phyloP scores from a whole-genome alignment of 1,140 invertebrate species.

The Drosophila subpulchrella region DNA sequence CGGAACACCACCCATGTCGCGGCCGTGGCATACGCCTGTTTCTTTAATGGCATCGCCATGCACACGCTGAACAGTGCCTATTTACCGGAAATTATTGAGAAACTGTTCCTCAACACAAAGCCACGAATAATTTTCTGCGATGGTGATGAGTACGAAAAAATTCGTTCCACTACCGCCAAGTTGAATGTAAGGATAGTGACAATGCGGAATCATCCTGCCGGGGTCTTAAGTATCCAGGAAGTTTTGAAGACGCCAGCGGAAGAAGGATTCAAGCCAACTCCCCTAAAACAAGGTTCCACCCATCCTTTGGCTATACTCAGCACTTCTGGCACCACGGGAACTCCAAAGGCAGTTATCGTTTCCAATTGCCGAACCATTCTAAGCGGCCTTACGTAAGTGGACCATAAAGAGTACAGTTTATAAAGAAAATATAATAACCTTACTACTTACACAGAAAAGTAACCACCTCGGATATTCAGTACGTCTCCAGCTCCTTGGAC shows the following conservation, averaged over 20 bases:
- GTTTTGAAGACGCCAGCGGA: constrained; percentile 1
- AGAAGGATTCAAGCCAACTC: constrained; percentile 8
- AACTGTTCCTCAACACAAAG: constrained; percentile 36
- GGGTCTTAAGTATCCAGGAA: constrained; percentile 6
- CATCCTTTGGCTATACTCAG: constrained; percentile 73
- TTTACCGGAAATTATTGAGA: constrained; percentile 7
- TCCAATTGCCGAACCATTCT: constrained; percentile 85
- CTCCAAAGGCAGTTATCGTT: constrained; percentile 90
- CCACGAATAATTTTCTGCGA: constrained; percentile 50
- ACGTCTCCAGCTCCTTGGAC: constrained; percentile 19
- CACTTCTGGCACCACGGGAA: constrained; percentile 90
- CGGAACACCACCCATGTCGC: constrained; percentile 48
- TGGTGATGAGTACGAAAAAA: constrained; percentile 25
- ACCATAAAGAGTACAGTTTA: no score
- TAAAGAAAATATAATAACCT: no score
- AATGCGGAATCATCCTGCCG: constrained; percentile 21
- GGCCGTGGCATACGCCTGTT: constrained; percentile 55
- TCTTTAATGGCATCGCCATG: constrained; percentile 59
- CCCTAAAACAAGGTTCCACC: constrained; percentile 4
- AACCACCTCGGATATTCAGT: constrained; percentile 15
- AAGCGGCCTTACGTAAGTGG: background rate
- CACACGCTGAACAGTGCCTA: constrained; percentile 23
- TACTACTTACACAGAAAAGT: background rate
- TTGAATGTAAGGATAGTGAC: constrained; percentile 23
- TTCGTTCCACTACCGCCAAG: background rate